A percentile compares a stretch with the other conserved stretches of the same genome.
Evolutionary conservation across 1,140 invertebrate species (phyloP).

Genomic region (Drosophila azteca): DNA sequence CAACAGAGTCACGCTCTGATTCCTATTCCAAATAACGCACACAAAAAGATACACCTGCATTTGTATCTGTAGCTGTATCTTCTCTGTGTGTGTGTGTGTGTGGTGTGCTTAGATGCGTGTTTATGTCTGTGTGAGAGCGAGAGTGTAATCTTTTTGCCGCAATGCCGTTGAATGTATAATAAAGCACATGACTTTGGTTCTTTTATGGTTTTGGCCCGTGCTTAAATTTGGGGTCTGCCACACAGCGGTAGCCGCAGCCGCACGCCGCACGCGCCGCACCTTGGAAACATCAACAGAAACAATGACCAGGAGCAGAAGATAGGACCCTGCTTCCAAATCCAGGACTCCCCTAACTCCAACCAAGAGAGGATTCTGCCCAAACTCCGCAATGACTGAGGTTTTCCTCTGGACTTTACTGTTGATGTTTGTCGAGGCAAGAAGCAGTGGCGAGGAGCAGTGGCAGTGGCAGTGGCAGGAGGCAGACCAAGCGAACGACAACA

Average conservation of each 20-base stretch:
- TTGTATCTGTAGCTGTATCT: not conserved
- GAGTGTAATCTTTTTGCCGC: conserved; percentile 67
- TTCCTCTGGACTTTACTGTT: too few species aligned
- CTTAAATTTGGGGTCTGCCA: conserved; percentile 40
- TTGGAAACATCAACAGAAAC: conserved; percentile 24
- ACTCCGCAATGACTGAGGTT: too few species aligned
- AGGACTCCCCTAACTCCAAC: too few species aligned
- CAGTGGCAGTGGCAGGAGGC: too few species aligned
- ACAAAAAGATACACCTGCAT: conserved; percentile 24
- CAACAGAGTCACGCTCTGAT: conserved; percentile 44
- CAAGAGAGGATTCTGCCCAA: too few species aligned
- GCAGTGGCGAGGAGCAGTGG: not conserved
- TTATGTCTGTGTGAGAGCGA: not conserved
- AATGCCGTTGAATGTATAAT: conserved; percentile 79
- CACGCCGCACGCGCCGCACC: conserved; percentile 22
- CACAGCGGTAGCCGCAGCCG: conserved; percentile 22
- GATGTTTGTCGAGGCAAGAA: too few species aligned
- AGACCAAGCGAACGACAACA: conserved; percentile 47
- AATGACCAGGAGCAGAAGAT: conserved; percentile 25
- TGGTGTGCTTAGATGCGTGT: conserved; percentile 8
- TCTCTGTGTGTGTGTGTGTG: conserved; percentile 17
- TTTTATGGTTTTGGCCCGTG: conserved; percentile 58
- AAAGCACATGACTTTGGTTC: conserved; percentile 75
- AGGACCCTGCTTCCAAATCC: not conserved
- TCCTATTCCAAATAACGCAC: conserved; percentile 26